Percentiles rank a stretch among this genome's conserved stretches.
Evolutionary conservation across 1,140 invertebrate species (phyloP).

Genomic region (Cylas formicarius): DNA sequence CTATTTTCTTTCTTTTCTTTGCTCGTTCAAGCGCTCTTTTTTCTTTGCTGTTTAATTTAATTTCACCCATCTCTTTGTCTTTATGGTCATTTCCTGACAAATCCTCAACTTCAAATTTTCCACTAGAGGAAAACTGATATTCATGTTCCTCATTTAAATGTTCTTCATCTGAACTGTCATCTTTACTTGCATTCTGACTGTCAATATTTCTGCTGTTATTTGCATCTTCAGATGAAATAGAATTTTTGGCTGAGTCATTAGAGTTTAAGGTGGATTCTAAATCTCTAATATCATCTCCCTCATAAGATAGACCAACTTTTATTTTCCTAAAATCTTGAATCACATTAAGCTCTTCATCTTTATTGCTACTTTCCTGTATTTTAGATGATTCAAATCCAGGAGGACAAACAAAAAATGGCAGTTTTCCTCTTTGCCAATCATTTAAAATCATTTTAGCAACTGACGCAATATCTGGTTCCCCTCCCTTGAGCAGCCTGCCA

Average conservation of each 20-base stretch:
- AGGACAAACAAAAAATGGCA: slow-evolving; percentile 90
- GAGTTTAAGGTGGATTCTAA: slow-evolving; percentile 50
- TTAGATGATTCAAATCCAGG: slow-evolving; percentile 58
- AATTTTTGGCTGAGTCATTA: slow-evolving; percentile 43
- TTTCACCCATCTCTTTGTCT: slow-evolving; percentile 22
- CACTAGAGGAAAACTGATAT: slow-evolving; percentile 25
- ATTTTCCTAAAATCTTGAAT: slow-evolving; percentile 78
- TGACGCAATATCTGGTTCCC: slow-evolving; percentile 85
- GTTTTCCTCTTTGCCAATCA: slow-evolving; percentile 96
- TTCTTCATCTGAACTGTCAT: slow-evolving; percentile 30
- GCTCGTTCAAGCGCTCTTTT: slow-evolving; percentile 66
- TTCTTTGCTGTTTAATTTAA: slow-evolving; percentile 68
- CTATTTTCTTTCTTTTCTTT: slow-evolving; percentile 76
- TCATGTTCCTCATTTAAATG: slow-evolving; percentile 39
- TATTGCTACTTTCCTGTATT: slow-evolving; percentile 36
- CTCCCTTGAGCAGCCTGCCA: slow-evolving; percentile 92
- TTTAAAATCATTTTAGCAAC: slow-evolving; percentile 94
- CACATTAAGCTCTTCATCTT: slow-evolving; percentile 47
- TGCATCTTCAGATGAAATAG: slow-evolving; percentile 34
- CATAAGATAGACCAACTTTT: slow-evolving; percentile 64
- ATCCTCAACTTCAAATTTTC: slow-evolving; percentile 25
- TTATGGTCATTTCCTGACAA: slow-evolving; percentile 11
- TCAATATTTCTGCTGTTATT: slow-evolving; percentile 29
- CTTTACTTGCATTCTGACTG: background rate
- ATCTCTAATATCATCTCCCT: slow-evolving; percentile 58